These are phyloP conservation scores for Notodonta dromedarius DNA, from an alignment of 2,888 invertebrate genomes.

Conservation along the genomic window DNA sequence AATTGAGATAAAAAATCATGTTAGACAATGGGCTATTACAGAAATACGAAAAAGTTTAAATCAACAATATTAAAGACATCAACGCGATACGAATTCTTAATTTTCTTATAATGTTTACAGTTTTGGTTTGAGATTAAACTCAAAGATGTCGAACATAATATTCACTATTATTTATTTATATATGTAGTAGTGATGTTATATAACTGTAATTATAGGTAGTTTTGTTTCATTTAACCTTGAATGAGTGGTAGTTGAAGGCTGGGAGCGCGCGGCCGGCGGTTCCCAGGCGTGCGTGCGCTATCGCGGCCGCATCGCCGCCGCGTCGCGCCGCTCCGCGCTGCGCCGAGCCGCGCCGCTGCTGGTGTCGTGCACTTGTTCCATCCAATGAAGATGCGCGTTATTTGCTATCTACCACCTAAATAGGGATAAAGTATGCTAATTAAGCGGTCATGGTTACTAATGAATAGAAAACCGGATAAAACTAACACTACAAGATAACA, in stretches of 20 bases:
- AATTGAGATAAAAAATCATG: not conserved
- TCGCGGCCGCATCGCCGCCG: constrained; percentile 31
- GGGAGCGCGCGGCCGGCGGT: constrained; percentile 8
- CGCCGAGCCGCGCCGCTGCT: not conserved
- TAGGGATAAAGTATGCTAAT: not conserved
- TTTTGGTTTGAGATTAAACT: too few relatives aligned
- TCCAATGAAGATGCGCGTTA: not conserved
- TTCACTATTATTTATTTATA: too few relatives aligned
- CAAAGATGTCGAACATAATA: too few relatives aligned
- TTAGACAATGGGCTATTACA: not conserved
- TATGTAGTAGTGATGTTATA: too few relatives aligned
- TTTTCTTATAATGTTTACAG: not conserved
- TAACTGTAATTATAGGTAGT: too few relatives aligned
- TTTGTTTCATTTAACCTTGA: not conserved
- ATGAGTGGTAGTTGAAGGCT: not conserved
- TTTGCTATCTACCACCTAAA: not conserved
- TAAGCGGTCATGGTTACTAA: not conserved
- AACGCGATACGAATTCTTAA: not conserved
- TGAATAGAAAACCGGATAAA: not conserved
- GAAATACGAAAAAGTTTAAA: not conserved
- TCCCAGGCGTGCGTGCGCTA: constrained; percentile 45
- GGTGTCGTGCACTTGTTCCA: constrained; percentile 3
- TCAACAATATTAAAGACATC: constrained; percentile 1
- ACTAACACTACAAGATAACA: too few relatives aligned
- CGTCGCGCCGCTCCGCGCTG: constrained; percentile 14